Conservation (phyloP, 2,113 vertebrate genomes). For the Corythornis vintsioides region DNA sequence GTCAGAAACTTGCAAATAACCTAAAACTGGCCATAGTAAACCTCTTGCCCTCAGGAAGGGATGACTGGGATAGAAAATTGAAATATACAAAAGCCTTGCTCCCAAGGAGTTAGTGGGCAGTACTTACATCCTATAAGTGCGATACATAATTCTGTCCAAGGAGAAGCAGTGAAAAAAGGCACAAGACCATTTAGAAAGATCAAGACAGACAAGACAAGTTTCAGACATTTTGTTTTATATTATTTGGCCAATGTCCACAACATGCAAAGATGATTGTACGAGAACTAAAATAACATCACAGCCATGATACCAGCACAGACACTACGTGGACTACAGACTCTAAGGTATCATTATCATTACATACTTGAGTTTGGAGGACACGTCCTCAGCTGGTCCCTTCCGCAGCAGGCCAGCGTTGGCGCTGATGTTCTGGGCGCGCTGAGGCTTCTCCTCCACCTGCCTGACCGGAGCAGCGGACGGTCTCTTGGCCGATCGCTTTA, state of each 20-base stretch:
- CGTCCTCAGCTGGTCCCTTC: slow-evolving; percentile 88
- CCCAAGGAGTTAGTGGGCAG: slow-evolving; percentile 79
- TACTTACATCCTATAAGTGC: slow-evolving; percentile 99
- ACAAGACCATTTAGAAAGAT: slow-evolving; percentile 86
- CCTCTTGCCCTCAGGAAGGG: slow-evolving; percentile 33
- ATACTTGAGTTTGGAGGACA: slow-evolving; percentile 96
- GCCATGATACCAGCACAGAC: slow-evolving; percentile 54
- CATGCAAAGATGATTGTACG: slow-evolving; percentile 72
- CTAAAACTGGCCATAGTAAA: neutral
- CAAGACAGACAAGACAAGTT: slow-evolving; percentile 79
- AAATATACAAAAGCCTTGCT: slow-evolving; percentile 73
- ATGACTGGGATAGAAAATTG: slow-evolving; percentile 61
- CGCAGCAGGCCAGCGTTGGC: slow-evolving; percentile 83
- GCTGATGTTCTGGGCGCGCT: slow-evolving; percentile 79
- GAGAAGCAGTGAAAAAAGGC: slow-evolving; percentile 90
- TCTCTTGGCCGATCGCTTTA: slow-evolving; percentile 96
- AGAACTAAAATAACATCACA: slow-evolving; percentile 54
- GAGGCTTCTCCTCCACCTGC: slow-evolving; percentile 83
- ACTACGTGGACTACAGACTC: neutral
- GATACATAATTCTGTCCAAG: slow-evolving; percentile 99
- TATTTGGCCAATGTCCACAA: slow-evolving; percentile 42
- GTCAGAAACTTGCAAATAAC: neutral
- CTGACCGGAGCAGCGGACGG: slow-evolving; percentile 79
- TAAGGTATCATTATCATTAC: slow-evolving; percentile 12
- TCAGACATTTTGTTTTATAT: slow-evolving; percentile 68